Conservation (phyloP, 2,113 vertebrate species). For the Actenoides lindsayi region DNA sequence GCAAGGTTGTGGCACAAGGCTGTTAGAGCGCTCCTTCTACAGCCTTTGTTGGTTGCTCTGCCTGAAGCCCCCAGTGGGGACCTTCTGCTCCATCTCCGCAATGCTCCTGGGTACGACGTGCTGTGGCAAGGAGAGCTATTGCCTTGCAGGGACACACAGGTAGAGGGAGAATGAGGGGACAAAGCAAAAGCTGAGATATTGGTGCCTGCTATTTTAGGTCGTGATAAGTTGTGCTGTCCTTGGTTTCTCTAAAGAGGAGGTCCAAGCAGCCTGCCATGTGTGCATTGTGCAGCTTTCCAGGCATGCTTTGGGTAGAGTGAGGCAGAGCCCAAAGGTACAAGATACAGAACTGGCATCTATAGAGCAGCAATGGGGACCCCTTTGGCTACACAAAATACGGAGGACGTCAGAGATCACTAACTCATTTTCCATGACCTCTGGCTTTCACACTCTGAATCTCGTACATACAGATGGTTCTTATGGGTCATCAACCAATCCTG, state of each 20-base stretch:
- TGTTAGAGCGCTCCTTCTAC: not conserved
- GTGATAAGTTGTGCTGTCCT: not conserved
- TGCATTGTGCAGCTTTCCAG: not conserved
- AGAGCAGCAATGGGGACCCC: not conserved
- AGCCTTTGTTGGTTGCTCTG: not conserved
- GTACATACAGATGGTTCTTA: not conserved
- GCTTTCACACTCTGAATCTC: not conserved
- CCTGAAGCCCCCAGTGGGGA: rapidly evolving
- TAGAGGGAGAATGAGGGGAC: not conserved
- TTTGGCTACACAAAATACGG: not conserved
- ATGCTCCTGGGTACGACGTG: not conserved
- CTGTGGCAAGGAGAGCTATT: not conserved
- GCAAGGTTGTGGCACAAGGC: not conserved
- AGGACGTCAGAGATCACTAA: not conserved
- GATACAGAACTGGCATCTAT: not conserved
- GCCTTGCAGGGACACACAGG: rapidly evolving
- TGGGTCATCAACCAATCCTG: not conserved
- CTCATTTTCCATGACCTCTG: not conserved
- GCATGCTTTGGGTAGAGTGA: not conserved
- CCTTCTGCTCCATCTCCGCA: not conserved
- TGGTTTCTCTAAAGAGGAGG: not conserved
- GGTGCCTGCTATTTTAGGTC: not conserved
- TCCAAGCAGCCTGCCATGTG: not conserved
- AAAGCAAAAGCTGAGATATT: not conserved
- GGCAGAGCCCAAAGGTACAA: not conserved